A percentile compares a stretch with the other conserved stretches of the same genome.
Evolutionary conservation across 2,113 vertebrate species (phyloP).

Genomic region (Sturnira hondurensis): DNA sequence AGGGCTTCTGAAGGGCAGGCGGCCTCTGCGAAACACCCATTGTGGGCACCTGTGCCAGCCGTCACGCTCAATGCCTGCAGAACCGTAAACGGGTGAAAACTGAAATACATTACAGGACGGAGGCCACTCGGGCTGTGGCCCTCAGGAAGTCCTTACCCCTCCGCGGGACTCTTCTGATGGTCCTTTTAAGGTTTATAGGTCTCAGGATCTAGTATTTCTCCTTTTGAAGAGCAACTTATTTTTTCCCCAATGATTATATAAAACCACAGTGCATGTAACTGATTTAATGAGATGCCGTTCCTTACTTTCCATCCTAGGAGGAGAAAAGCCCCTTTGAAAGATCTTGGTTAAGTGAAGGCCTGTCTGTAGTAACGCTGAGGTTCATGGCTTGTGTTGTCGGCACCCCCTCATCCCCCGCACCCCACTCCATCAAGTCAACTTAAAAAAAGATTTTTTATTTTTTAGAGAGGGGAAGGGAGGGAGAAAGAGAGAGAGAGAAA

Average conservation of each 20-base stretch:
- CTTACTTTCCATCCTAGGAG: not conserved
- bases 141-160: not conserved
- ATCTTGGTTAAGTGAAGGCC: not conserved
- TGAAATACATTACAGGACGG: not conserved
- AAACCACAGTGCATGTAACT: not conserved
- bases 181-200: not conserved
- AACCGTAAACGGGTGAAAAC: not conserved
- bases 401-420: too few species aligned
- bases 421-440: not conserved
- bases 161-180: not conserved
- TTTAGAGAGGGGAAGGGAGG: too few species aligned
- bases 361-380: not conserved
- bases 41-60: not conserved
- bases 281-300: conserved; percentile 9
- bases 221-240: not conserved
- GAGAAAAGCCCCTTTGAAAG: not conserved
- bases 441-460: too few species aligned
- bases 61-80: not conserved
- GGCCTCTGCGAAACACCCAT: not conserved
- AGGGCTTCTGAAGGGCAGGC: not conserved
- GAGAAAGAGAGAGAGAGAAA: too few species aligned
- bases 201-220: conserved; percentile 30
- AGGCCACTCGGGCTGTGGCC: not conserved
- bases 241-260: not conserved
- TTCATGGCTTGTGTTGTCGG: not conserved